Evolutionary conservation across 2,113 vertebrate species (phyloP).

Genomic region (Gavialis gangeticus): DNA sequence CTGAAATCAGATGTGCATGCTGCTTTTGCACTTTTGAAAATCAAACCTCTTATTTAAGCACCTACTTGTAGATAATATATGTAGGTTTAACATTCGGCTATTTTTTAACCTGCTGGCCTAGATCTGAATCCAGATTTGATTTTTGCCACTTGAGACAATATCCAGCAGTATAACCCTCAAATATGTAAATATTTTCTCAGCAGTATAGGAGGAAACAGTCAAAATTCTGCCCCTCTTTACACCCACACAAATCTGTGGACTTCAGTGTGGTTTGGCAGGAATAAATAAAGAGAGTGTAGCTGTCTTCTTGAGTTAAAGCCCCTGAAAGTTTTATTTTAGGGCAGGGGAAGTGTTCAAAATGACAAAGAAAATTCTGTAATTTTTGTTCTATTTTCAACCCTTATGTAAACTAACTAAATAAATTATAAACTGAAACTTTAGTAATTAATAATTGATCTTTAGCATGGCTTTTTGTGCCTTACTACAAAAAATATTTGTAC

Average conservation of each 20-base stretch:
- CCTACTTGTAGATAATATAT: not conserved
- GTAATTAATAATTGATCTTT: conserved; percentile 53
- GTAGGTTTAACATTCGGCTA: not conserved
- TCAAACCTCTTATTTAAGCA: not conserved
- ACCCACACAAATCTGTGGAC: conserved; percentile 10
- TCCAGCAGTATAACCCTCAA: not conserved
- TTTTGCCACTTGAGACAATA: not conserved
- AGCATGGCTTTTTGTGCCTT: conserved; percentile 37
- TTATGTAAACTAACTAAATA: not conserved
- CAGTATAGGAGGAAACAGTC: conserved; percentile 37
- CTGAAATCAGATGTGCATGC: not conserved
- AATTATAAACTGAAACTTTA: conserved; percentile 38
- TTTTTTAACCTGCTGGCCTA: not conserved
- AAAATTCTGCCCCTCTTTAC: conserved; percentile 41
- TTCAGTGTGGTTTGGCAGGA: conserved; percentile 54
- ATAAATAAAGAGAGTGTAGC: conserved; percentile 33
- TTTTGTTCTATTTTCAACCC: not conserved
- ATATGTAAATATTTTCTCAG: not conserved
- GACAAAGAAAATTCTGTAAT: not conserved
- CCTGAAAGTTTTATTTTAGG: conserved; percentile 34
- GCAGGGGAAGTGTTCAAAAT: conserved; percentile 43
- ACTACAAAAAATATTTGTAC: conserved; percentile 39
- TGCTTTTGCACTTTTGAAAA: not conserved
- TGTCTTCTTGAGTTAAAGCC: conserved; percentile 9
- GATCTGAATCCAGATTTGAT: not conserved